Evolutionary conservation across 2,113 vertebrate species (phyloP), one percentile per base, ranked within the genome.

Genomic region (Myotis brandtii): DNA sequence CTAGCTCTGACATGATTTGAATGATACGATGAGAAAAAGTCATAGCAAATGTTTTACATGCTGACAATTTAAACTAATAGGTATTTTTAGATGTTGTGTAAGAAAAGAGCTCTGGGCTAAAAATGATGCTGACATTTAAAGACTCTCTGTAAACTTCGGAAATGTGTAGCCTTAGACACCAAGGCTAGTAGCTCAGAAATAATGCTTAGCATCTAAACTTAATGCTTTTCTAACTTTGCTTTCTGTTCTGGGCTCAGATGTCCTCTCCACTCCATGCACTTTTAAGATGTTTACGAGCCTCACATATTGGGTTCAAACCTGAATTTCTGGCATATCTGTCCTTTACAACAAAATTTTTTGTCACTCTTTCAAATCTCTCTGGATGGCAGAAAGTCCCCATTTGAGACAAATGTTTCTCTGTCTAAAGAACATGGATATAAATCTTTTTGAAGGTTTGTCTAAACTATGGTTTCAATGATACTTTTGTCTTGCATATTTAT

Each of bases 41-140:
- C 93, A 95, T 67, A 95, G 93, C 93, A 96, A 96, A 90, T 95
- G 95, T 95, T 97, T 96, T 93, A 95, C 91, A 95, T 86, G 79
- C 89, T 96, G 94, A 96, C 95, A 96, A 89, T 93, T 97, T 94
- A 96, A 97, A 96, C 90, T 96, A 97, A 97, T 97, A 96, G 94
- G 96, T 97, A 97, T 96, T 96, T 98, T 97, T 96, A 95, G 93
- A 97, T 86, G 82, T 86, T 93, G 96, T 96, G 91, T 94, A 97
- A 97, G 96, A 95, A 97, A 96, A 95, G 93, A 95, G 85, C 91
- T 95, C 79, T 89, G 79, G 86, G 96, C 96, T 96, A 97, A 96
- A 97, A 97, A 96, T 95, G 88, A 95, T 92, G 75, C 79, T 95
- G 93, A 95, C 95, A 97, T 97, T 97, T 97, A 95, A 97, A 96